phyloP scores from a whole-genome alignment of 2,113 vertebrate species.

The Struthidea cinerea region DNA sequence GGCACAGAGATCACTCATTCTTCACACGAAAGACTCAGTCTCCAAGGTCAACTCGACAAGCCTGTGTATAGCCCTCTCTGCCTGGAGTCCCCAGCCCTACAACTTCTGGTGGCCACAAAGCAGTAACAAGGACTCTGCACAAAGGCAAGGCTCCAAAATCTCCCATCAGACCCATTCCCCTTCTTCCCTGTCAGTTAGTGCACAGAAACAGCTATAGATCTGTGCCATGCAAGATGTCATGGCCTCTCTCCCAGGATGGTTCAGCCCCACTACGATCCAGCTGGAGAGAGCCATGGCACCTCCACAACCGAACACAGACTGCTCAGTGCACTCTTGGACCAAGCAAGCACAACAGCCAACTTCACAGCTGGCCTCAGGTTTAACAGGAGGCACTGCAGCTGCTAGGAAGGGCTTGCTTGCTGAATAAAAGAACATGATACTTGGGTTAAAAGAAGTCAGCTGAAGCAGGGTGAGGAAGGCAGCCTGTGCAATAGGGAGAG shows the following conservation, averaged over 20 bases:
- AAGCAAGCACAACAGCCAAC: not conserved
- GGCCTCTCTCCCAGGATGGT: not conserved
- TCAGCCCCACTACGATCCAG: not conserved
- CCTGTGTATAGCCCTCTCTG: not conserved
- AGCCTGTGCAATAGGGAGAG: not conserved
- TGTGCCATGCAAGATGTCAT: rapidly evolving
- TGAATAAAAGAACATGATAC: not conserved
- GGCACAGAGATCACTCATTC: not conserved
- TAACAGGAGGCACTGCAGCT: not conserved
- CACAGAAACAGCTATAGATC: not conserved
- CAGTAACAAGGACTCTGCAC: not conserved
- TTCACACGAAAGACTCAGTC: not conserved
- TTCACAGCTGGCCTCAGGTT: not conserved
- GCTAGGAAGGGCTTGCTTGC: not conserved
- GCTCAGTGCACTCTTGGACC: not conserved
- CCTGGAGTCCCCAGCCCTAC: not conserved
- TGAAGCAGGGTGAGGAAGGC: not conserved
- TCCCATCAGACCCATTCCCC: not conserved
- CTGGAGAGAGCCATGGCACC: not conserved
- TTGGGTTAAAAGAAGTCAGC: not conserved
- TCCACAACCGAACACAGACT: not conserved
- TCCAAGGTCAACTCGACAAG: not conserved
- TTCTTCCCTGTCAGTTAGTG: not conserved
- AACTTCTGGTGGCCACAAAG: not conserved
- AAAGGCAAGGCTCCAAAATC: not conserved